These are phyloP conservation scores for Gerosis bhagava DNA, from an alignment of 2,888 invertebrate species.

Conservation along the genomic window DNA sequence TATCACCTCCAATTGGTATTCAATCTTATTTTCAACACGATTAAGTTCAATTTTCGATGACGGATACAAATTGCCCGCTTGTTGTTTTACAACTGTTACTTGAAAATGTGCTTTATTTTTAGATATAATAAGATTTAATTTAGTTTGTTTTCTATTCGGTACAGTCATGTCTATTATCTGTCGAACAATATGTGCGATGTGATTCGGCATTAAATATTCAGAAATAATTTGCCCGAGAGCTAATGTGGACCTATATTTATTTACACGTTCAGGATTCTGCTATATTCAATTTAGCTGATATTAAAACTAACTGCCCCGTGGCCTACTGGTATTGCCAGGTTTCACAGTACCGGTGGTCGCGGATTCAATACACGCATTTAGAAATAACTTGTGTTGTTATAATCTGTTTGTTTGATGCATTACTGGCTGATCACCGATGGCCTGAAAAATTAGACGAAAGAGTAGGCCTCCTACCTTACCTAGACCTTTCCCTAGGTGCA, in stretches of 20 bases:
- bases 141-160: background rate
- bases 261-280: conserved; percentile 28
- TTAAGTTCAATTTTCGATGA: conserved; percentile 31
- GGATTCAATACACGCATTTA: too few species aligned
- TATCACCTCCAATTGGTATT: conserved; percentile 29
- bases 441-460: too few species aligned
- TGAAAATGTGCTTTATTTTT: conserved; percentile 27
- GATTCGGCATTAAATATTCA: conserved; percentile 45
- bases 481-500: too few species aligned
- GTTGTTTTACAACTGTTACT: background rate
- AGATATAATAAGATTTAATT: conserved; percentile 15
- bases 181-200: conserved; percentile 14
- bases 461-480: too few species aligned
- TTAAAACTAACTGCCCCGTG: too few species aligned
- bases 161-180: conserved; percentile 8
- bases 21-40: conserved; percentile 35
- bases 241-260: conserved; percentile 37
- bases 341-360: too few species aligned
- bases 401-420: too few species aligned
- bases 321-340: too few species aligned
- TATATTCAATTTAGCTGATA: conserved; percentile 10
- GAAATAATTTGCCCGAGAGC: conserved; percentile 44
- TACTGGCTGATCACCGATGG: too few species aligned
- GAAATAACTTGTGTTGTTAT: too few species aligned
- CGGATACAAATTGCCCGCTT: conserved; percentile 12